These are phyloP conservation scores for Adelphocoris suturalis DNA, from an alignment of 2,888 invertebrate species.

Conservation along the genomic window DNA sequence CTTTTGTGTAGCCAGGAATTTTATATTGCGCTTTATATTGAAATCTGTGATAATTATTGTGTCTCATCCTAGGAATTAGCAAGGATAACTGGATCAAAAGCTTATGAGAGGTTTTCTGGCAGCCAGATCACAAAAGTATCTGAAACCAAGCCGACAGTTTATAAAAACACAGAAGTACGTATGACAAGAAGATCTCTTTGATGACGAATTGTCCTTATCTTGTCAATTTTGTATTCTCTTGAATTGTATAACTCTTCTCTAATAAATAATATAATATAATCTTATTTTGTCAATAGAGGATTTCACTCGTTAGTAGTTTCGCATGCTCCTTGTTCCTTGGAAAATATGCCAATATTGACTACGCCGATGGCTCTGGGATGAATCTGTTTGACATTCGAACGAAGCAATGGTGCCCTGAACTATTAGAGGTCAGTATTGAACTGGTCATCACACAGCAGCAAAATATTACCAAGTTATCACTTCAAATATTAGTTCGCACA, in stretches of 20 bases:
- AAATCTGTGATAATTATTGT: no score
- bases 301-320: constrained; percentile 96
- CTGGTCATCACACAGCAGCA: neutral
- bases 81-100: constrained; percentile 90
- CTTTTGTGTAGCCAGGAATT: no score
- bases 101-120: constrained; percentile 95
- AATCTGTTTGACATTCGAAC: constrained; percentile 91
- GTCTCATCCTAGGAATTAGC: constrained; percentile 83
- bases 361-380: constrained; percentile 97
- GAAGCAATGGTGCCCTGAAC: constrained; percentile 87
- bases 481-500: no score
- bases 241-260: no score
- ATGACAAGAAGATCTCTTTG: neutral
- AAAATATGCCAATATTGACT: constrained; percentile 93
- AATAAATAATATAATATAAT: no score
- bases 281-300: constrained; percentile 81
- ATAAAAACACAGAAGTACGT: constrained; percentile 86
- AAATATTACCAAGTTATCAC: no score
- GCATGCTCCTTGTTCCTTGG: constrained; percentile 93
- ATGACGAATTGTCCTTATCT: neutral
- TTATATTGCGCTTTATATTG: no score
- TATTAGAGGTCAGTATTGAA: constrained; percentile 83
- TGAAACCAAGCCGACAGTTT: constrained; percentile 85
- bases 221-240: neutral
- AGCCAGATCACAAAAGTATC: constrained; percentile 94